A percentile compares a stretch with the other conserved stretches of the same genome.
phyloP scores from a whole-genome alignment of 1,140 invertebrate species.

The Eumaeus atala region DNA sequence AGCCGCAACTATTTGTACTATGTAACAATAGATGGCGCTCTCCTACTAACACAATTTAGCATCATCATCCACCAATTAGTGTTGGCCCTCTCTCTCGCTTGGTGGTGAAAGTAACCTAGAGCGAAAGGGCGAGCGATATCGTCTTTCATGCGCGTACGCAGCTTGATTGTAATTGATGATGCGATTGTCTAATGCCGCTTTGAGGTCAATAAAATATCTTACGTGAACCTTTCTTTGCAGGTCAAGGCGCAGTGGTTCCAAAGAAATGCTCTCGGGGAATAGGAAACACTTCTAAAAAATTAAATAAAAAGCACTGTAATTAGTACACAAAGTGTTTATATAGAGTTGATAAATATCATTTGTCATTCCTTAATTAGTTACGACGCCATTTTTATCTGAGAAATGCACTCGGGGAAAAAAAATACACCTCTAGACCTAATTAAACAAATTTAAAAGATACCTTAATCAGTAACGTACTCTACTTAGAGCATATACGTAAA shows the following conservation, averaged over 20 bases:
- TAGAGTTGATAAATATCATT: neutral
- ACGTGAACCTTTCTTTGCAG: conserved; percentile 50
- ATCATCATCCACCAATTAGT: conserved; percentile 67
- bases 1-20: conserved; percentile 62
- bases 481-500: too few species aligned
- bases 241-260: conserved; percentile 34
- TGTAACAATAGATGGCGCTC: conserved; percentile 70
- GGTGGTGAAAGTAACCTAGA: neutral
- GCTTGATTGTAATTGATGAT: conserved; percentile 72
- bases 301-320: too few species aligned
- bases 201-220: conserved; percentile 48
- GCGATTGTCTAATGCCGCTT: conserved; percentile 56
- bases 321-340: too few species aligned
- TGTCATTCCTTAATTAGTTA: neutral
- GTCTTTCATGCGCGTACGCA: conserved; percentile 40
- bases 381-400: conserved; percentile 17
- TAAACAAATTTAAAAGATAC: neutral
- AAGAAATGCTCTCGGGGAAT: conserved; percentile 6
- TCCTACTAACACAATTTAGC: conserved; percentile 53
- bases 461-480: too few species aligned
- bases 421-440: neutral
- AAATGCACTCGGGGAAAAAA: conserved; percentile 1
- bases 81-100: conserved; percentile 31
- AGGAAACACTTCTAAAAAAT: neutral
- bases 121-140: conserved; percentile 27